Percentiles rank a stretch among this genome's conserved stretches.
Conservation (phyloP, 2,797 vertebrate species). For the Botia kubotai region DNA sequence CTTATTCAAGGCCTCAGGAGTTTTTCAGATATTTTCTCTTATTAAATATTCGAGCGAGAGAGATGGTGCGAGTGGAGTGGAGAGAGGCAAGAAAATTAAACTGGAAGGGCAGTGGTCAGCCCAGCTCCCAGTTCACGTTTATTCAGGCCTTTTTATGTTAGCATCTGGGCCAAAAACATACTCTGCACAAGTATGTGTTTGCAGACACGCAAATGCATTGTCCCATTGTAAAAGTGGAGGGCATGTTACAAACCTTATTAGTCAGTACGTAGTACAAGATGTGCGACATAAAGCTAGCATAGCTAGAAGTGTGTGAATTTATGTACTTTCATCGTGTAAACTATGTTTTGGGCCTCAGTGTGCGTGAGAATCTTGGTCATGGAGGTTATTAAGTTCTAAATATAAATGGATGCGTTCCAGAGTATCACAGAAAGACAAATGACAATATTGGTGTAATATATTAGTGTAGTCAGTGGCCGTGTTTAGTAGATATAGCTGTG, state of each 20-base stretch:
- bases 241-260: too few species aligned
- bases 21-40: conserved; percentile 59
- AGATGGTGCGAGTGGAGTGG: conserved; percentile 42
- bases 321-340: background rate
- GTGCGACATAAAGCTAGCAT: too few species aligned
- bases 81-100: conserved; percentile 54
- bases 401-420: background rate
- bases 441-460: background rate
- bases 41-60: conserved; percentile 58
- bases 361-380: background rate
- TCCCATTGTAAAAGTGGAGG: too few species aligned
- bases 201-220: background rate
- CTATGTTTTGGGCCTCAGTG: background rate
- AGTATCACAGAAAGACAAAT: background rate
- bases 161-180: conserved; percentile 14
- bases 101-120: conserved; percentile 31
- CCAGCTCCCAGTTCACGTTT: conserved; percentile 16
- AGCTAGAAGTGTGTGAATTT: background rate
- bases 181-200: background rate
- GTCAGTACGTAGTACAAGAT: too few species aligned
- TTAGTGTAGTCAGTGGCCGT: background rate
- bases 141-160: background rate
- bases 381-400: background rate
- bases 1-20: conserved; percentile 58
- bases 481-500: too few species aligned